Evolutionary conservation across 2,888 invertebrate species (phyloP).

Genomic region (Nomada ferruginata): DNA sequence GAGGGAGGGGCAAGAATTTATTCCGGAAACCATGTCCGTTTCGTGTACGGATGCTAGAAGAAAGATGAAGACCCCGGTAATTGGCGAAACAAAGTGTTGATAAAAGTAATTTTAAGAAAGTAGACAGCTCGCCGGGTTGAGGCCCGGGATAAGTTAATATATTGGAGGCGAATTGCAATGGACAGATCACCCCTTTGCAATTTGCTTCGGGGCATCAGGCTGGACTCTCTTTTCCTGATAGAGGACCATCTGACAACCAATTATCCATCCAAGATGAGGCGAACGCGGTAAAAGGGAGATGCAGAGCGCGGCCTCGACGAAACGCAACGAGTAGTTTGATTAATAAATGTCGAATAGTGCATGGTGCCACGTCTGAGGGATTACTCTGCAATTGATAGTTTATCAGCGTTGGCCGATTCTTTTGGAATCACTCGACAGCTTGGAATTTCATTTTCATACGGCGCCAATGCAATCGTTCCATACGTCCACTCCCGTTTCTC

Average conservation of each 20-base stretch:
- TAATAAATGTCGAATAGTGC: constrained; percentile 51
- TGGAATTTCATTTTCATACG: constrained; percentile 24
- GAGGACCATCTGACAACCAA: constrained; percentile 73
- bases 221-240: constrained; percentile 46
- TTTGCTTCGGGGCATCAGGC: constrained; percentile 71
- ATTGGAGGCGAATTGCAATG: constrained; percentile 77
- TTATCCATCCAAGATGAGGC: constrained; percentile 67
- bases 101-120: constrained; percentile 74
- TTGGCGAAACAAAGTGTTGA: constrained; percentile 69
- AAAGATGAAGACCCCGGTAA: constrained; percentile 61
- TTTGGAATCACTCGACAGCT: constrained; percentile 1
- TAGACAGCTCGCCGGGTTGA: constrained; percentile 49
- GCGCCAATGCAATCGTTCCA: not conserved
- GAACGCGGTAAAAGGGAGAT: constrained; percentile 41
- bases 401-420: constrained; percentile 22
- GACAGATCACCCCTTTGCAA: constrained; percentile 76
- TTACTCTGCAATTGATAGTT: constrained; percentile 37
- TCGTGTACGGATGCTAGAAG: constrained; percentile 7
- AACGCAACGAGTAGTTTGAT: constrained; percentile 43
- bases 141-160: constrained; percentile 72
- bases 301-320: constrained; percentile 25
- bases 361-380: constrained; percentile 18
- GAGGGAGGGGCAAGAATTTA: not conserved
- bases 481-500: not conserved
- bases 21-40: not conserved